Evolutionary conservation across 2,113 vertebrate genomes (phyloP).

Genomic region (Callipepla squamata): DNA sequence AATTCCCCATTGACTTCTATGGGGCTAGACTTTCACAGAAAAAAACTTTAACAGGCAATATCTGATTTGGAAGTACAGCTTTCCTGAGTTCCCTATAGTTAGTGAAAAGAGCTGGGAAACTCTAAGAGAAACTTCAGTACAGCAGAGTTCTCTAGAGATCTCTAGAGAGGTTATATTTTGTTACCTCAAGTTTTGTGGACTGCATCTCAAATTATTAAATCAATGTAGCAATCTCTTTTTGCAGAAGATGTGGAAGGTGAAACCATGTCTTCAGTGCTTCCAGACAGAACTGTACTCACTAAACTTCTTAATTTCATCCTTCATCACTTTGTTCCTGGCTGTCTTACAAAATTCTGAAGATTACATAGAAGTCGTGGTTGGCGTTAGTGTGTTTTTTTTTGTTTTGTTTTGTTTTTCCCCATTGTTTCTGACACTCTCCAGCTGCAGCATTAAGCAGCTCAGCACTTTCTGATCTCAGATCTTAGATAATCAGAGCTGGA

Average conservation of each 20-base stretch:
- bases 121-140: not conserved
- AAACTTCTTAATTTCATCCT: not conserved
- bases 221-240: not conserved
- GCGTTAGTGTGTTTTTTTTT: not conserved
- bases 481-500: not conserved
- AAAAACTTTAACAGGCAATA: not conserved
- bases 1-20: conserved; percentile 12
- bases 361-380: not conserved
- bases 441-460: not conserved
- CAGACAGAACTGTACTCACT: not conserved
- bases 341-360: not conserved
- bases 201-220: not conserved
- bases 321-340: not conserved
- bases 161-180: not conserved
- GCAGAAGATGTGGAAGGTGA: not conserved
- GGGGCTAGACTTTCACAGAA: not conserved
- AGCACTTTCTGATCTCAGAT: not conserved
- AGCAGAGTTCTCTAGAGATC: not conserved
- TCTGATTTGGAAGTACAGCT: not conserved
- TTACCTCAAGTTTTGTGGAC: not conserved
- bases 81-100: not conserved
- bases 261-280: not conserved
- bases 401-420: not conserved
- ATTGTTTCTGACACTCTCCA: not conserved
- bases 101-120: not conserved